Percentiles rank a stretch among this genome's conserved stretches.
phyloP scores from a whole-genome alignment of 2,797 vertebrate genomes.

The Salmo trutta region DNA sequence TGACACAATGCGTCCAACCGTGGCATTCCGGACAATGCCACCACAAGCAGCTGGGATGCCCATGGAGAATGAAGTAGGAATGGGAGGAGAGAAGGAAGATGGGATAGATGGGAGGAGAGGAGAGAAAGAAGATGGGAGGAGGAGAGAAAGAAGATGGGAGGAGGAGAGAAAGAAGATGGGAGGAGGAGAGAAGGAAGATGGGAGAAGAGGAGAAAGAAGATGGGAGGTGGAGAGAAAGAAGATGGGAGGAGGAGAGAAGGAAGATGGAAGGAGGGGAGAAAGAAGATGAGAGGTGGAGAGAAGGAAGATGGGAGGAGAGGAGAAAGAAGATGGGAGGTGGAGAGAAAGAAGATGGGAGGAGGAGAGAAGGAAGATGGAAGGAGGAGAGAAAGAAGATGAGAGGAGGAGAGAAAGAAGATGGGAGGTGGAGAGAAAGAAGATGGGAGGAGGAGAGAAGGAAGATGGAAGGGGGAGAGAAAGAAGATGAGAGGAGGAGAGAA shows the following conservation, averaged over 20 bases:
- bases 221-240: too few relatives aligned
- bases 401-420: background rate
- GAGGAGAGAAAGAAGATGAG: too few relatives aligned
- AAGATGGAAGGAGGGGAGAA: too few relatives aligned
- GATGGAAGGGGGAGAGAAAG: too few relatives aligned
- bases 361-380: too few relatives aligned
- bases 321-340: too few relatives aligned
- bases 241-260: too few relatives aligned
- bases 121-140: conserved; percentile 1
- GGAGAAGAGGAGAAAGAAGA: background rate
- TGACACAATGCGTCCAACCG: conserved; percentile 84
- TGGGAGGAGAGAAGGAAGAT: conserved; percentile 12
- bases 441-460: background rate
- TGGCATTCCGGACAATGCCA: conserved; percentile 82
- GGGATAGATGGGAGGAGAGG: conserved; percentile 63
- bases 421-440: background rate
- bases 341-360: too few relatives aligned
- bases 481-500: too few relatives aligned
- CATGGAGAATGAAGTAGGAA: conserved; percentile 53
- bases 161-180: background rate
- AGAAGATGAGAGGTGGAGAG: too few relatives aligned
- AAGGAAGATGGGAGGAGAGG: background rate
- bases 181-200: background rate
- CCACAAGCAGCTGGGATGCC: conserved; percentile 82
- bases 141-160: too few relatives aligned